phyloP scores from a whole-genome alignment of 53 echinoderm and acorn worm species.

The Echinometra lucunter region DNA sequence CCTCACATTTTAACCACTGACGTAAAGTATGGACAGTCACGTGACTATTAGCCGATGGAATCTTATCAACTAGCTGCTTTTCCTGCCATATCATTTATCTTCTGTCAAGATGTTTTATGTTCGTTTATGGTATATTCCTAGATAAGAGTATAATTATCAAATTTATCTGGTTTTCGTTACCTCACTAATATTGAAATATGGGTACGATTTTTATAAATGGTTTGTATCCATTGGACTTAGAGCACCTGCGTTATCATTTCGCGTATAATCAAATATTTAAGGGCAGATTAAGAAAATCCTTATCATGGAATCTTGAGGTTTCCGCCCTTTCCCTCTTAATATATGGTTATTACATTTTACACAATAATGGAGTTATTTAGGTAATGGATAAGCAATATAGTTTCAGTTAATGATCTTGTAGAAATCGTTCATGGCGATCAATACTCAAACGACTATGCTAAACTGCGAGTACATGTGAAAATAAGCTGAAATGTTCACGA shows the following conservation, averaged over 20 bases:
- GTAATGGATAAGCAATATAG: not conserved
- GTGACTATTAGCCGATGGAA: slow-evolving; percentile 5
- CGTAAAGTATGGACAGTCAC: not conserved
- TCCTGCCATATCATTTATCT: slow-evolving; percentile 61
- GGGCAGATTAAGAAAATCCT: not conserved
- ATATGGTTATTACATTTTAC: not conserved
- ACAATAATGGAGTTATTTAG: not conserved
- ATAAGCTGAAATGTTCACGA: slow-evolving; percentile 1
- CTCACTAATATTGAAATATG: slow-evolving; percentile 44
- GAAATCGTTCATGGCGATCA: slow-evolving; percentile 36
- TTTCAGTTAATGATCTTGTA: not conserved
- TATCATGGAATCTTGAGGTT: not conserved
- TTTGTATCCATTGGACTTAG: not conserved
- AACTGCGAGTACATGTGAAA: not conserved
- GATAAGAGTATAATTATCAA: not conserved
- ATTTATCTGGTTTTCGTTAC: slow-evolving; percentile 35
- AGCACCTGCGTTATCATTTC: not conserved
- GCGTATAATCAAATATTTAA: not conserved
- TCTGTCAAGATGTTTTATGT: slow-evolving; percentile 32
- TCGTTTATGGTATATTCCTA: slow-evolving; percentile 22
- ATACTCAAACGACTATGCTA: not conserved
- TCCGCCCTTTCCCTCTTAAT: not conserved
- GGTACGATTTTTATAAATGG: slow-evolving; percentile 24
- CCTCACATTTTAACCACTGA: not conserved
- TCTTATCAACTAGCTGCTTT: slow-evolving; percentile 45